Percentiles rank a stretch among this genome's conserved stretches.
These are phyloP conservation scores for Limnephilus lunatus DNA, from an alignment of 2,888 invertebrate genomes.

Conservation along the genomic window DNA sequence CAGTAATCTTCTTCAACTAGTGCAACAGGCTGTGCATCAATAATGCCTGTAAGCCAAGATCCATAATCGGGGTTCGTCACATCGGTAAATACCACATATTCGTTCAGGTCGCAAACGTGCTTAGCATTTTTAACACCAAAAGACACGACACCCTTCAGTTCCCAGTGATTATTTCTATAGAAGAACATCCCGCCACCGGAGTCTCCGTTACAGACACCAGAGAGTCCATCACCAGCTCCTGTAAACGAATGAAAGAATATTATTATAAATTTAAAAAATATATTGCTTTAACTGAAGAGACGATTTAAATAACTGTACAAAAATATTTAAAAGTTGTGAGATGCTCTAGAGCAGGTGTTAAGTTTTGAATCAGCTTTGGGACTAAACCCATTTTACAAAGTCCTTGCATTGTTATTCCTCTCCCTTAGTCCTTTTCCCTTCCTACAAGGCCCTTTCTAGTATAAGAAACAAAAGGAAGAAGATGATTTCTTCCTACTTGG, in stretches of 20 bases:
- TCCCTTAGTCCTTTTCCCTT: no score
- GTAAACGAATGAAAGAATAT: constrained; percentile 48
- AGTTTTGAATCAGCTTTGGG: no score
- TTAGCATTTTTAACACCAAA: constrained; percentile 70
- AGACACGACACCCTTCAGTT: constrained; percentile 75
- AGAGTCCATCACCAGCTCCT: constrained; percentile 75
- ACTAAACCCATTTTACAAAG: no score
- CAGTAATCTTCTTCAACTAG: no score
- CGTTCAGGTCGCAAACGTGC: constrained; percentile 77
- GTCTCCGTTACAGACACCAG: constrained; percentile 77
- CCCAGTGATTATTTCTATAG: constrained; percentile 73
- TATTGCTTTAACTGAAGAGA: no score
- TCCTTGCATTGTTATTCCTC: no score
- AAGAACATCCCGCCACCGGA: constrained; percentile 79
- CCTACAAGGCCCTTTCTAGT: no score
- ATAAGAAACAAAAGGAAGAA: no score
- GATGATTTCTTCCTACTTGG: no score
- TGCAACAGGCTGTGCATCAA: not conserved
- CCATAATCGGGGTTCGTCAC: constrained; percentile 54
- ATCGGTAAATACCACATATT: constrained; percentile 83
- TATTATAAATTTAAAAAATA: not conserved
- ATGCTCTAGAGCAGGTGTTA: no score
- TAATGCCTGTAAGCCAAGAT: not conserved
- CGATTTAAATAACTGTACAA: not conserved
- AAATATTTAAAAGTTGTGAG: no score